A percentile compares a stretch with the other conserved stretches of the same genome.
These are phyloP conservation scores for Albula glossodonta DNA, from an alignment of 2,113 vertebrate genomes.

Conservation along the genomic window DNA sequence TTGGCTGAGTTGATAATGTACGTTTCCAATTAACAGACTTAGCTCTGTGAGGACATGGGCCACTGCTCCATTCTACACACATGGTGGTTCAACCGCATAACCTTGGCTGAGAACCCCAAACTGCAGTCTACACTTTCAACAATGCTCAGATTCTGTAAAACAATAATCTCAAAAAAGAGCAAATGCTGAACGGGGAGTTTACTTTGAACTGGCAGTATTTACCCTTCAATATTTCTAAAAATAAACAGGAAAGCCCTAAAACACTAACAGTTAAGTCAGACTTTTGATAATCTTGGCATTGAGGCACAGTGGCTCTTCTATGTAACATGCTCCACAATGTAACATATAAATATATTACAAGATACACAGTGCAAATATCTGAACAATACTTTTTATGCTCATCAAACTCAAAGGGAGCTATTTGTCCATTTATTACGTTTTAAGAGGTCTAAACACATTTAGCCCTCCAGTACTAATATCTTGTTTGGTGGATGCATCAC, in stretches of 20 bases:
- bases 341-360: conserved; percentile 77
- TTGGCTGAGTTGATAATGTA: conserved; percentile 56
- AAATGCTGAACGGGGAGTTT: conserved; percentile 64
- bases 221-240: conserved; percentile 71
- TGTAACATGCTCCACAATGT: conserved; percentile 51
- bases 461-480: background rate
- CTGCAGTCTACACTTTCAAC: conserved; percentile 49
- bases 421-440: conserved; percentile 12
- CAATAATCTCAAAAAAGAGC: conserved; percentile 59
- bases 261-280: conserved; percentile 74
- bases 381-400: conserved; percentile 14
- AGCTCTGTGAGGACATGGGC: conserved; percentile 54
- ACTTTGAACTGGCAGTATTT: conserved; percentile 78
- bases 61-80: conserved; percentile 59
- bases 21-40: conserved; percentile 57
- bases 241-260: conserved; percentile 79
- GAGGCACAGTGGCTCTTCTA: conserved; percentile 70
- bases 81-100: conserved; percentile 41
- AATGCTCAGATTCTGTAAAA: conserved; percentile 52
- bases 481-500: background rate
- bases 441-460: background rate
- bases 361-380: conserved; percentile 68
- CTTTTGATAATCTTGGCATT: conserved; percentile 75
- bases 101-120: conserved; percentile 47
- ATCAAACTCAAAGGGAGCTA: background rate